Percentiles rank a stretch among this genome's conserved stretches.
phyloP scores from a whole-genome alignment of 2,888 invertebrate species.

The Chironomus tentans region DNA sequence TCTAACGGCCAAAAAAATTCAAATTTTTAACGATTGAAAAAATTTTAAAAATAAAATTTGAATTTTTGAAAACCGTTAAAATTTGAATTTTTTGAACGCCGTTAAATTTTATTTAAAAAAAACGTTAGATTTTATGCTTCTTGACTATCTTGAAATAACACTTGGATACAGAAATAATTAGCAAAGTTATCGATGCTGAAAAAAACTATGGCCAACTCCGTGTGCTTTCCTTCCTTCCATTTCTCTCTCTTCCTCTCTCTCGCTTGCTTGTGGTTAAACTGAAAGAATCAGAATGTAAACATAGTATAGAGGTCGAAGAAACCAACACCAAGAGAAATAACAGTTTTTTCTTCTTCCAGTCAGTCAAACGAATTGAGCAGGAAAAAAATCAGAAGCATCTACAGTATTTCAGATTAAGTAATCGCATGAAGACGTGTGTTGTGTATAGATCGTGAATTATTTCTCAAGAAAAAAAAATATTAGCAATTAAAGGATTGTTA shows the following conservation, averaged over 20 bases:
- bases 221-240: neutral
- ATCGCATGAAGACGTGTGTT: constrained; percentile 9
- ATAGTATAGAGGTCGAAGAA: neutral
- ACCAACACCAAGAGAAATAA: constrained; percentile 5
- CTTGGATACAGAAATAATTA: too few species aligned
- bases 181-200: too few species aligned
- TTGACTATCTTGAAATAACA: too few species aligned
- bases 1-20: too few species aligned
- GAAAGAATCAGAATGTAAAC: constrained; percentile 7
- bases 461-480: neutral
- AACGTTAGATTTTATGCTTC: too few species aligned
- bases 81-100: too few species aligned
- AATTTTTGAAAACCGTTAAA: too few species aligned
- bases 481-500: neutral
- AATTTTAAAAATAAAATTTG: too few species aligned
- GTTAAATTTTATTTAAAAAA: too few species aligned
- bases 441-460: neutral
- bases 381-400: constrained; percentile 1
- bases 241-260: neutral
- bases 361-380: neutral
- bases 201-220: too few species aligned
- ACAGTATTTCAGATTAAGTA: constrained; percentile 17
- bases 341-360: constrained; percentile 11
- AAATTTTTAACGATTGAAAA: too few species aligned
- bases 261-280: neutral